Base-by-base conservation (phyloP, 2,113 vertebrate genomes). In the Alosa alosa region DNA sequence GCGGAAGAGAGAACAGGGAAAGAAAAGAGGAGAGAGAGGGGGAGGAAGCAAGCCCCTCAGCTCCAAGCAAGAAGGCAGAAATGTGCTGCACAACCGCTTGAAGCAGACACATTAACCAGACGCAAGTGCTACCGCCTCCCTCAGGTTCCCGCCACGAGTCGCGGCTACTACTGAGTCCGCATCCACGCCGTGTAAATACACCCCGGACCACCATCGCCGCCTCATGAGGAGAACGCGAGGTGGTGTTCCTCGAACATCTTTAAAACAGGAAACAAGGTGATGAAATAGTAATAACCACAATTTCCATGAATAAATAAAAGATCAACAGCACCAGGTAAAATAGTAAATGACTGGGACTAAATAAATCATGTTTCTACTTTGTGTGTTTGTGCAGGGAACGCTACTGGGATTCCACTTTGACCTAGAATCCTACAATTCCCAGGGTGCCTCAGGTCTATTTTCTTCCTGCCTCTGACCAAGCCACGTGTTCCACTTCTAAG, bases 401-500 rank as follows among this genome's bases (percentile, higher is more conserved):
- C 64, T 72, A 36, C 64, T 36, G 64, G 64, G 25, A 72, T 72
- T 1, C n/a, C 64, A 72, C 64, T 72, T 72, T 72, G 64, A 72
- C 64, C 64, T 72, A 72, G 64, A 72, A 72, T 72, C 64, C 64
- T 72, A 72, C 64, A 72, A 72, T 36, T 72, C 64, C 64, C 64
- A 72, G 64, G 9, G 25, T 72, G 64, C 64, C 13, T 36, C 64
- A 72, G 64, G 64, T 15, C 64, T 72, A 72, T 72, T 72, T 72
- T 72, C n/a, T 72, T 72, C 64, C 8, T 72, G 64, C n/a, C 64
- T 36, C 25, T 72, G 64, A 36, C 64, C 31, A 15, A 36, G 64
- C 64, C 64, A 36, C 25, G 3, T 72, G 64, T 31, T 72, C 64
- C 64, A 72, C 31, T 72, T 72, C 25, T 72, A 36, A 72, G 64